Evolutionary conservation across 2,888 invertebrate species (phyloP).

Genomic region (Lasioglossum vierecki): DNA sequence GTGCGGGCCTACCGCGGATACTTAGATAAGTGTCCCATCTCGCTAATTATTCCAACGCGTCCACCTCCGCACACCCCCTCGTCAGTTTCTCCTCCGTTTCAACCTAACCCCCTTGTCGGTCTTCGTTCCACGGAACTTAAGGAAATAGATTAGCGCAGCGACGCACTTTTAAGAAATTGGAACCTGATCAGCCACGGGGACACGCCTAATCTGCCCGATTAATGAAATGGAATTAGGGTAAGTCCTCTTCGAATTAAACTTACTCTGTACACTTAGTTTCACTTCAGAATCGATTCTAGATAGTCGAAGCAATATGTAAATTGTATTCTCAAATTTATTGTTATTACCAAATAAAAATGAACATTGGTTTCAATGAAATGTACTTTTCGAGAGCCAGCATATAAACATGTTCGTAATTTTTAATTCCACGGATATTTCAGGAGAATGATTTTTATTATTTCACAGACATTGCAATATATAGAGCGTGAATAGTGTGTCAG

Average conservation of each 20-base stretch:
- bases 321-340: no score
- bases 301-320: no score
- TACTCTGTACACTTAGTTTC: background rate
- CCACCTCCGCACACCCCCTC: background rate
- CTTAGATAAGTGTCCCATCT: constrained; percentile 69
- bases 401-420: background rate
- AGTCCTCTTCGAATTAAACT: background rate
- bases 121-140: constrained; percentile 28
- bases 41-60: constrained; percentile 71
- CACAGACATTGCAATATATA: background rate
- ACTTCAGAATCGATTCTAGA: background rate
- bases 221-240: constrained; percentile 34
- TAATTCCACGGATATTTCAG: background rate
- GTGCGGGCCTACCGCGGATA: constrained; percentile 66
- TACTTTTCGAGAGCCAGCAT: no score
- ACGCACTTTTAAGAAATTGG: constrained; percentile 67
- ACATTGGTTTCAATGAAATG: no score
- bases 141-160: constrained; percentile 53
- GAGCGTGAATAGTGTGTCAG: background rate
- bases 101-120: background rate
- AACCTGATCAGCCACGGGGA: constrained; percentile 32
- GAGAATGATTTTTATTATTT: background rate
- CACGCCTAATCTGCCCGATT: constrained; percentile 37
- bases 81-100: background rate
- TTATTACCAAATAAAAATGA: no score